phyloP scores from a whole-genome alignment of 2,888 invertebrate species.

The Anarsia innoxiella region DNA sequence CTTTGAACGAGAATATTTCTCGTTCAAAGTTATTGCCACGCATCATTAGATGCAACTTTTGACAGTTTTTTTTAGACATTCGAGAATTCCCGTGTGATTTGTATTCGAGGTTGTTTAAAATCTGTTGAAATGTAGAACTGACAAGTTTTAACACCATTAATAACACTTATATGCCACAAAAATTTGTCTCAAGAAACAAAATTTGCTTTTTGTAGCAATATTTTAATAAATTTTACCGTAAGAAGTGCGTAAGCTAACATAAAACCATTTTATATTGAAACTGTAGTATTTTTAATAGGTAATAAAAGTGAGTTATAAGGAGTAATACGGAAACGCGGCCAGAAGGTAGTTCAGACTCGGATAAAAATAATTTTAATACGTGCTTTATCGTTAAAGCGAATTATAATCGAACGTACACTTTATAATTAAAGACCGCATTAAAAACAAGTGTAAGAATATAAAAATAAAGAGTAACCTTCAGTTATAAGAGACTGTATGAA shows the following conservation, averaged over 20 bases:
- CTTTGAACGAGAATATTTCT: slow-evolving; percentile 43
- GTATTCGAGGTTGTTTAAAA: slow-evolving; percentile 12
- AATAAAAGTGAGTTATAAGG: no score
- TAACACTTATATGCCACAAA: no score
- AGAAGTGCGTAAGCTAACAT: no score
- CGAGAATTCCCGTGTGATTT: slow-evolving; percentile 49
- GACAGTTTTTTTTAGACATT: slow-evolving; percentile 33
- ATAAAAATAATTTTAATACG: slow-evolving; percentile 7
- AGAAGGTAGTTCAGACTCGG: not conserved
- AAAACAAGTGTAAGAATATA: slow-evolving; percentile 28
- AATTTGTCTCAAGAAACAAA: no score
- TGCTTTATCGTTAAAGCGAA: slow-evolving; percentile 2
- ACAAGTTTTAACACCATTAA: no score
- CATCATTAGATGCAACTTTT: slow-evolving; percentile 57
- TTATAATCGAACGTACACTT: slow-evolving; percentile 14
- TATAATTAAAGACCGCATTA: slow-evolving; percentile 29
- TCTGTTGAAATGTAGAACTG: no score
- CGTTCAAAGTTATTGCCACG: slow-evolving; percentile 37
- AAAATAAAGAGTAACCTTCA: no score
- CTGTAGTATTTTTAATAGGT: no score
- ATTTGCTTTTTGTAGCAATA: no score
- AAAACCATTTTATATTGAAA: no score
- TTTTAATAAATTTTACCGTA: no score
- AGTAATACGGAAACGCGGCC: slow-evolving; percentile 2
- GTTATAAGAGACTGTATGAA: no score